Conservation (phyloP, 2,113 vertebrate species). For the Notiomystis cincta region DNA sequence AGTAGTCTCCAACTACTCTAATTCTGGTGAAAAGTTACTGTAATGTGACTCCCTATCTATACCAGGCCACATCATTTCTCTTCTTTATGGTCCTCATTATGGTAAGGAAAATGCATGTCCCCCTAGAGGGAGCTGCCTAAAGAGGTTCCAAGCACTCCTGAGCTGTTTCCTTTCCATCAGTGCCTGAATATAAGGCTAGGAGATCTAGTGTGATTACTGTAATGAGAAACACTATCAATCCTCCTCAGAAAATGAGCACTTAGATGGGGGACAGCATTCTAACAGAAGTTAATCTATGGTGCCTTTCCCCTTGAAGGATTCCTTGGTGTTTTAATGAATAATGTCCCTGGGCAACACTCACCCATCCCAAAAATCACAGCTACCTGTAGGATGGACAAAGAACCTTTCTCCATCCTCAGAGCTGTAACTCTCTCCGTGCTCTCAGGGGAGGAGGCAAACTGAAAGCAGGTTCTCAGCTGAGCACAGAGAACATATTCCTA, state of each 20-base stretch:
- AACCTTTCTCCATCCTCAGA: background rate
- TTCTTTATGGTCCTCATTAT: conserved; percentile 44
- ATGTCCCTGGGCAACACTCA: background rate
- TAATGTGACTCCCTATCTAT: conserved; percentile 37
- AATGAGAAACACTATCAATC: conserved; percentile 6
- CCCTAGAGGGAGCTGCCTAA: background rate
- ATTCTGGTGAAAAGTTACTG: conserved; percentile 52
- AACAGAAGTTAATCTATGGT: background rate
- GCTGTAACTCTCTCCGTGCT: background rate
- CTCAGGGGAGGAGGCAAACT: background rate
- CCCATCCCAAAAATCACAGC: background rate
- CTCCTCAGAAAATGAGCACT: background rate
- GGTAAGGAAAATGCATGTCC: conserved; percentile 32
- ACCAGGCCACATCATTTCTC: conserved; percentile 3
- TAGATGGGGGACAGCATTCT: background rate
- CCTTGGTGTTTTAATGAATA: background rate
- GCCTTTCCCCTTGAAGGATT: background rate
- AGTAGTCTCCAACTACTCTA: conserved; percentile 35
- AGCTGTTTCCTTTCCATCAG: background rate
- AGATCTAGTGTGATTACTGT: background rate
- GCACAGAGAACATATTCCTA: background rate
- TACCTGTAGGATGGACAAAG: background rate
- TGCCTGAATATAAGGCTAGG: background rate
- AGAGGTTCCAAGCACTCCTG: background rate
- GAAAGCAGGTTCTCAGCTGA: background rate